Evolutionary conservation across 2,113 vertebrate genomes (phyloP), one percentile per base, ranked within the genome.

Genomic region (Deroptyus accipitrinus): DNA sequence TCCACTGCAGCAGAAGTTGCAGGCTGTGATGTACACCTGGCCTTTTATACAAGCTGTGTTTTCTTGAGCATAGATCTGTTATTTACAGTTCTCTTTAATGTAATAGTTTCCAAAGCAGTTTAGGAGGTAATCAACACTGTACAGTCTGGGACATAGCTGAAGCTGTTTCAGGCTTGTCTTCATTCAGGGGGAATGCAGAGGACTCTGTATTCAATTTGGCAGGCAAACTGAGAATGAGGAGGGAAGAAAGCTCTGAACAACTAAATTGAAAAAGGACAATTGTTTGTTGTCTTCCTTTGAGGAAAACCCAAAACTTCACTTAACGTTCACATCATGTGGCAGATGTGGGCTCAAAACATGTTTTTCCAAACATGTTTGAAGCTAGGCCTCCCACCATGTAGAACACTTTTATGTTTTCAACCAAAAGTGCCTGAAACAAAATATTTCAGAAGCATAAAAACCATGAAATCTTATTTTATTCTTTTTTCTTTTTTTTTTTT

Each of bases 221-320:
- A 88, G 62, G 25, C 33, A 62, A 48, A 44, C 5, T 66, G 75
- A 89, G 83, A 96, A 76, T 5, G 4, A 23, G 25, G 52, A 79
- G 46, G 51, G 11, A 48, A 78, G 52, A 79, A 59, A 39, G 19
- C 62, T 69, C 66, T 68, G 25, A 83, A 82, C 31, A 87, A 75
- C 18, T 7, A 64, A 75, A 88, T 88, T 20, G 15, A 52, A 88
- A 83, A 88, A 83, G 11, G 79, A 68, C 27, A 64, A 61, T 52
- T 91, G 62, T 89, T 81, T 94, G 74, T 84, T 93, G 69, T 80
- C 88, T 85, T 69, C 63, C 67, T 97, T 77, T 81, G 83, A 94
- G 73, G 59, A 93, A 94, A 92, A 69, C 70, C 25, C 76, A 52
- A 66, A 88, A 52, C 68, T 72, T 82, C 70, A 72, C 27, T 88